phyloP scores from a whole-genome alignment of 2,113 vertebrate genomes.

The Tenrec ecaudatus region DNA sequence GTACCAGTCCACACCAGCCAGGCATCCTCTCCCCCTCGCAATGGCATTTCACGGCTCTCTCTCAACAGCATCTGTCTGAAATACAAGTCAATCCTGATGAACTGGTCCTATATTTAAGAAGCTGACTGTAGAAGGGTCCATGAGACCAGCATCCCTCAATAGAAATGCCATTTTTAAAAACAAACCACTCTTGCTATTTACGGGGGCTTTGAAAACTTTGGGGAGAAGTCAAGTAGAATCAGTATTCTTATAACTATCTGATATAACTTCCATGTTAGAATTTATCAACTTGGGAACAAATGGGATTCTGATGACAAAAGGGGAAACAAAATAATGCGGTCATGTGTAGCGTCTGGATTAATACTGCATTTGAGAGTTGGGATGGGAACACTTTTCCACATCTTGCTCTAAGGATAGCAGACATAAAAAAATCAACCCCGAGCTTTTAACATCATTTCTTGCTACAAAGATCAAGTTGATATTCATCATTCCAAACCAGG shows the following conservation, averaged over 20 bases:
- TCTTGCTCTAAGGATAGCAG: background rate
- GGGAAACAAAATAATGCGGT: background rate
- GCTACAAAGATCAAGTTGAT: background rate
- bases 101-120: constrained; percentile 1
- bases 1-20: background rate
- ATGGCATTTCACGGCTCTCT: background rate
- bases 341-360: background rate
- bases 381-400: background rate
- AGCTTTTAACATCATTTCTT: constrained; percentile 29
- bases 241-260: constrained; percentile 20
- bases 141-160: background rate
- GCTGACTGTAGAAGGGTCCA: background rate
- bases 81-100: background rate
- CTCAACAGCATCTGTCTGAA: background rate
- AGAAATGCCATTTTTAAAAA: constrained; percentile 18
- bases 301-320: constrained; percentile 26
- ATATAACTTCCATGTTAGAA: background rate
- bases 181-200: background rate
- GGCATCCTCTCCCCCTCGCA: background rate
- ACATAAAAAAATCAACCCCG: background rate
- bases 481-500: constrained; percentile 11
- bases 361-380: constrained; percentile 7
- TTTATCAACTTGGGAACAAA: constrained; percentile 36
- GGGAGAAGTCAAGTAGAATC: constrained; percentile 6
- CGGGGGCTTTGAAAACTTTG: constrained; percentile 7